Evolutionary conservation across 2,113 vertebrate genomes (phyloP), one percentile per base, ranked within the genome.

Genomic region (Argyrosomus japonicus): DNA sequence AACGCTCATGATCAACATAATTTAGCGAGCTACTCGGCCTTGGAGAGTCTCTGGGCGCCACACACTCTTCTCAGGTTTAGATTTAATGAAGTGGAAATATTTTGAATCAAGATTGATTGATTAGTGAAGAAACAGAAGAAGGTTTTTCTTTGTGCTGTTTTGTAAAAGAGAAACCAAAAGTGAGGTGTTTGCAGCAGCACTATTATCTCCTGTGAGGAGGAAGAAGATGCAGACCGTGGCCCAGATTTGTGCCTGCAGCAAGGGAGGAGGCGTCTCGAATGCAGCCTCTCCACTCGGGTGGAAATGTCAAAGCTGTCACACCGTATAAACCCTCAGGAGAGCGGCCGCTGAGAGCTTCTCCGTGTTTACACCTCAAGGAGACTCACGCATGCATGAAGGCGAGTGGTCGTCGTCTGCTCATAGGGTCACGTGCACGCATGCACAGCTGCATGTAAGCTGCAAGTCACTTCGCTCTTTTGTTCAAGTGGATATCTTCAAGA

Each of bases 271-370:
- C 0, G 9, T 47, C 60, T 62, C 15, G 25, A 75, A 81, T 70
- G 62, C 71, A 80, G 53, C 71, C 77, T 65, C 79, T 58, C 58
- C 0, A 11, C 81, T 74, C 58, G 11, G 57, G 17, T 40, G 64
- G 73, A 91, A 87, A 89, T 85, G 87, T 82, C 88, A 78, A n/a
- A 4, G 23, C 85, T 84, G 86, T 93, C 79, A n/a, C 83, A 69
- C 40, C 14, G 56, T 3, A 18, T 87, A 11, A 87, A 63, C 80
- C 89, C 85, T 77, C 72, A 57, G 81, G 88, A 79, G 75, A 72
- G 83, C 78, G 57, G 72, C 77, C 60, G 1, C 86, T 3, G 65
- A 72, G 85, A 75, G 76, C 64, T 40, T 15, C 82, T 82, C 70
- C 12, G 40, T 73, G 85, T 88, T 84, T 81, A 50, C 72, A 68